Percentiles rank a stretch among this genome's conserved stretches.
These are phyloP conservation scores for Cricetomys ansorgei DNA, from an alignment of 2,113 vertebrate genomes.

Conservation along the genomic window DNA sequence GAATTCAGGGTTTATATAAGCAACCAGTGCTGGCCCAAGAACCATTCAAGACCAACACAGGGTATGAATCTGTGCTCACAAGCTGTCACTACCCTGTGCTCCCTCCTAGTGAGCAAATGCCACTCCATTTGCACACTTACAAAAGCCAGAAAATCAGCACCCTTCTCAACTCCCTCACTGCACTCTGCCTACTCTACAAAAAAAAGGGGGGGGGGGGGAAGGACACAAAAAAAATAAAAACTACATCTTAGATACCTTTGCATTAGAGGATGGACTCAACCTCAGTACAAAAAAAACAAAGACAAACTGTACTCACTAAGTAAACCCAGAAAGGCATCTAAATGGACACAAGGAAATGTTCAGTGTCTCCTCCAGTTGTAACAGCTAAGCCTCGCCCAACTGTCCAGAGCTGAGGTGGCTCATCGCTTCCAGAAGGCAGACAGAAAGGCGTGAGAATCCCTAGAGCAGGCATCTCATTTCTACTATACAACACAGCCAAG, in stretches of 20 bases:
- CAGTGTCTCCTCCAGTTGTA: neutral
- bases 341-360: neutral
- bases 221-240: neutral
- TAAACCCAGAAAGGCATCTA: neutral
- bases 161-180: neutral
- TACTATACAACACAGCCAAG: fast-evolving
- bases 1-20: neutral
- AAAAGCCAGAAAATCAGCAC: neutral
- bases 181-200: neutral
- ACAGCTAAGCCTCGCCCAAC: neutral
- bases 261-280: neutral
- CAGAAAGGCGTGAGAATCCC: neutral
- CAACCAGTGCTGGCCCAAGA: neutral
- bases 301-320: neutral
- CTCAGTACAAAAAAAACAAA: neutral
- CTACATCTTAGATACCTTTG: neutral
- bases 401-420: neutral
- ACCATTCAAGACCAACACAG: fast-evolving
- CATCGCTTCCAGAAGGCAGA: neutral
- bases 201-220: no score
- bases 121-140: neutral
- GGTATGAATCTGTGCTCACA: neutral
- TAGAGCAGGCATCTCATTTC: fast-evolving
- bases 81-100: fast-evolving
- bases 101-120: neutral